phyloP scores from a whole-genome alignment of 2,113 vertebrate species.

The Catharus fuscescens region DNA sequence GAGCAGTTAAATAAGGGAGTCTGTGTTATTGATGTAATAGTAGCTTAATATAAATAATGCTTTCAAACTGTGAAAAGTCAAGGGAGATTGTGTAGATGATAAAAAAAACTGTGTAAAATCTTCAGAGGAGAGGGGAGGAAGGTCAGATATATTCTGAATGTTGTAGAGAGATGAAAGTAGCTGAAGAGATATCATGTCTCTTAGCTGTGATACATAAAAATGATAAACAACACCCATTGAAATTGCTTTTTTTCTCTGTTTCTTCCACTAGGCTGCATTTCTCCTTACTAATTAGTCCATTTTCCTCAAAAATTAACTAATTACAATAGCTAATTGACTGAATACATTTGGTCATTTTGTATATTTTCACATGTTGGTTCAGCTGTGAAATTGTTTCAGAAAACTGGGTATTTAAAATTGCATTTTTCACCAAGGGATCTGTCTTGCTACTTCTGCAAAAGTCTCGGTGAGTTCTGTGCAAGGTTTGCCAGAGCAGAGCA shows the following conservation, averaged over 20 bases:
- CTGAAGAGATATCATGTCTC: not conserved
- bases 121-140: not conserved
- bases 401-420: not conserved
- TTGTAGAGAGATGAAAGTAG: not conserved
- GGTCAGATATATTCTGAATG: not conserved
- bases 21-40: not conserved
- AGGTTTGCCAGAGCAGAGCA: not conserved
- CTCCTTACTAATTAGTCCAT: not conserved
- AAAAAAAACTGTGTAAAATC: not conserved
- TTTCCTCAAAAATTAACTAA: not conserved
- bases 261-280: not conserved
- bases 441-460: not conserved
- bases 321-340: not conserved
- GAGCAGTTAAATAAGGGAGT: not conserved
- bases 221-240: not conserved
- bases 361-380: not conserved
- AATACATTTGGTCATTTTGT: not conserved
- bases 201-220: not conserved
- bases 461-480: not conserved
- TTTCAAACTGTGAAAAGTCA: not conserved
- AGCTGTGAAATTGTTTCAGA: slow-evolving; percentile 22
- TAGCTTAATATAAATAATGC: not conserved
- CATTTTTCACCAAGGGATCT: not conserved
- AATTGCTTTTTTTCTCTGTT: not conserved
- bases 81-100: not conserved